Evolutionary conservation across 2,888 invertebrate species (phyloP), one percentile per base, ranked within the genome.

Genomic region (Pristionchus fissidentatus): DNA sequence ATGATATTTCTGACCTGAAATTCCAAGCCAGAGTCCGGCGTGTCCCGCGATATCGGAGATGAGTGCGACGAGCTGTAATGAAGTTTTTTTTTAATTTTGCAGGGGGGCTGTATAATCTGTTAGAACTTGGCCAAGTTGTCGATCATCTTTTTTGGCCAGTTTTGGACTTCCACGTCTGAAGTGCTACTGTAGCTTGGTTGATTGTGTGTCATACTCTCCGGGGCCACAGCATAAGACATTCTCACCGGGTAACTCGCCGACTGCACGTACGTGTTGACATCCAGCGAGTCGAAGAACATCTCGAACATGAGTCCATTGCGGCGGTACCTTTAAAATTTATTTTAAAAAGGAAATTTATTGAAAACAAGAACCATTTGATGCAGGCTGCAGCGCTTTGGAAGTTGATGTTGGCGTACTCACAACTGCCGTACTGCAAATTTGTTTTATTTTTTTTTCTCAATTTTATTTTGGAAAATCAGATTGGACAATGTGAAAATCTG

Each of bases 1-100:
- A n/a, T n/a, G n/a, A n/a, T n/a, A n/a, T n/a, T n/a, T n/a, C n/a
- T n/a, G n/a, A n/a, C n/a, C n/a, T n/a, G 43, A 43, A 38, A 70
- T 70, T 0, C 70, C 70, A 5, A 70, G 70, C 41, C 70, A 70
- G 41, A 70, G 70, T n/a, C 70, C 70, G 38, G 70, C 70, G 70
- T 70, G 41, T 35, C 70, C 70, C 2, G 32, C 22, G 26, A 70
- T n/a, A 41, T 70, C 70, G n/a, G 70, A 70, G 38, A 70, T 38
- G 15, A 70, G 29, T 2, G 41, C 41, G 70, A 70, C 70, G n/a
- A 70, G 41, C 70, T 70, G 70, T 0, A n/a, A 70, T 0, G n/a
- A n/a, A 60, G 7, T 60, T 60, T 10, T 0, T 13, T 22, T 10
- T 29, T 29, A 10, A 60, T 60, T 3, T 5, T 10, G 1, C 1